A percentile compares a stretch with the other conserved stretches of the same genome.
phyloP scores from a whole-genome alignment of 2,113 vertebrate genomes.

The Pyrgilauda ruficollis region DNA sequence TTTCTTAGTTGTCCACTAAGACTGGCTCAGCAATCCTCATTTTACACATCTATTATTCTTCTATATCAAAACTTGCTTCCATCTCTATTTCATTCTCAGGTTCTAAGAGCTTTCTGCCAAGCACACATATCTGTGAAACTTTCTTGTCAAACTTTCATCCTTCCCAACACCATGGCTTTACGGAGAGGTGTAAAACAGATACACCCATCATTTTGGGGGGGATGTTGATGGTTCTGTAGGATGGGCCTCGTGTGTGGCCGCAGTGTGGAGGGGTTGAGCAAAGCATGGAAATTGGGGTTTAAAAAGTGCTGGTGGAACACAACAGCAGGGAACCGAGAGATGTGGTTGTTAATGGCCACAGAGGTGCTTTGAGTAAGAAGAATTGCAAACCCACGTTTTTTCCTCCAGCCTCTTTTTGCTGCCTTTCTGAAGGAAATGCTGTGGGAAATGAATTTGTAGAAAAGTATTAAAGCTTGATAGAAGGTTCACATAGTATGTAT shows the following conservation, averaged over 20 bases:
- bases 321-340: not conserved
- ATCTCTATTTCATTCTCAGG: not conserved
- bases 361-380: not conserved
- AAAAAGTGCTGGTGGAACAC: not conserved
- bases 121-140: not conserved
- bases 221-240: not conserved
- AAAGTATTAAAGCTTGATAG: not conserved
- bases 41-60: not conserved
- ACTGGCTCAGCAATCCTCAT: not conserved
- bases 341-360: not conserved
- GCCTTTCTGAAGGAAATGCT: not conserved
- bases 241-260: not conserved
- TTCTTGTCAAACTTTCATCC: not conserved
- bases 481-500: too few relatives aligned
- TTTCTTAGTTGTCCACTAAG: not conserved
- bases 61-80: not conserved
- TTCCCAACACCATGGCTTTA: not conserved
- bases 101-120: not conserved
- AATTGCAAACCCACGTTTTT: rapidly evolving
- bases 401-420: not conserved
- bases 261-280: not conserved
- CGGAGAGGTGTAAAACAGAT: not conserved
- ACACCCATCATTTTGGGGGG: rapidly evolving
- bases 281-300: not conserved
- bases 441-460: not conserved